Base-by-base conservation (phyloP, 2,113 vertebrate genomes). In the Syngnathus scovelli region DNA sequence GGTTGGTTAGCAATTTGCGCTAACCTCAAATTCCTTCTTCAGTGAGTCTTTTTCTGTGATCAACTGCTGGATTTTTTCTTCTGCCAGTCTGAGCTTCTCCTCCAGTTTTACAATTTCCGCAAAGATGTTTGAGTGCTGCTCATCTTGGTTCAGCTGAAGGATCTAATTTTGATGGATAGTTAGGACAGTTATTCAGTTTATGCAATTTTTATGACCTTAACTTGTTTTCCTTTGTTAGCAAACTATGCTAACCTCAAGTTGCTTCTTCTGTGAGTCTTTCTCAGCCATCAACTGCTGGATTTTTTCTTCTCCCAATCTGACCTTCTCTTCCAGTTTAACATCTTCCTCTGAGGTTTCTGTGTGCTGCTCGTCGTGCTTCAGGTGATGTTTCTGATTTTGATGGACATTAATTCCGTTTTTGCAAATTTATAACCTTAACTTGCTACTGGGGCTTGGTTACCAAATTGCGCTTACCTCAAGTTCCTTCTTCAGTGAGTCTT, bases 211-310 rank as follows among this genome's bases (percentile, higher is more conserved):
- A 33, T 33, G 3, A 33, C 27, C 27, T 33, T 33, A 33, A 33
- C 2, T 33, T 27, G 27, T 27, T 27, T 1, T 27, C 27, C 27
- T 33, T 33, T 33, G 27, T 33, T 33, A 33, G 27, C 27, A 33
- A 33, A 33, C 27, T 33, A 33, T 33, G 27, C 10, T 12, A 0
- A 61, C 59, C 59, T 61, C 21, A 18, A 41, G 0, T 12, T 61
- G 19, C 11, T 61, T 27, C 13, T 2, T 33, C 13, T 16, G 23
- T 16, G 13, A 15, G 13, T 58, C 38, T 41, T 61, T 61, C 21
- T 41, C 59, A 6, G 88, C 73, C 84, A 93, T 96, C 63, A 96
- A 93, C 82, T 89, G 93, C 72, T 86, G 87, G 8, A 93, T 85
- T 56, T 93, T 93, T 58, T 79, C 70, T 51, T 94, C 72, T 7